These are phyloP conservation scores for Spheniscus humboldti DNA, from an alignment of 2,797 vertebrate genomes.

Conservation along the genomic window DNA sequence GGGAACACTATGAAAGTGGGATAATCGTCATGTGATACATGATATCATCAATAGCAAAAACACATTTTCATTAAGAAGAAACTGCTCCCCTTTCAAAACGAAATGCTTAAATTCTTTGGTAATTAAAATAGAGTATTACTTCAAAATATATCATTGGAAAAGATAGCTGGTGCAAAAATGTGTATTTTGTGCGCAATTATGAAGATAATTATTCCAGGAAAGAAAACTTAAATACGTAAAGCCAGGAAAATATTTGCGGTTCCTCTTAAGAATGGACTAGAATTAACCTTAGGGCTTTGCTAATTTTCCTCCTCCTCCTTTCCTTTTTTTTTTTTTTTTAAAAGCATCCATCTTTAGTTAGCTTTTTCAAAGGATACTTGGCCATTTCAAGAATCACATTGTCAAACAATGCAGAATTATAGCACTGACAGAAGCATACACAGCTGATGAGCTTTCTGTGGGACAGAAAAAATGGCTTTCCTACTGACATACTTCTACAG, in stretches of 20 bases:
- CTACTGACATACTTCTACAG: neutral
- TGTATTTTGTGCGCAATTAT: neutral
- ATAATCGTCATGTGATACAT: neutral
- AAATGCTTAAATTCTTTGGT: neutral
- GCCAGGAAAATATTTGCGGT: constrained; percentile 33
- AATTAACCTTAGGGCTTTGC: constrained; percentile 36
- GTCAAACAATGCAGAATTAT: neutral
- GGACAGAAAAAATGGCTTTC: neutral
- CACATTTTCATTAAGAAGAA: neutral
- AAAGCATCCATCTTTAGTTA: neutral
- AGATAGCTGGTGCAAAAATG: neutral
- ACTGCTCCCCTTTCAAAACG: neutral
- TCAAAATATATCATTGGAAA: neutral
- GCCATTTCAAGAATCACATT: neutral
- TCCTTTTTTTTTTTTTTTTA: neutral
- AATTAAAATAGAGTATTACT: neutral
- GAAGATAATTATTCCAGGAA: constrained; percentile 13
- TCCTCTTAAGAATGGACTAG: constrained; percentile 40
- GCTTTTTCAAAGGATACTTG: neutral
- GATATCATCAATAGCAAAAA: neutral
- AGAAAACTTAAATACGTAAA: neutral
- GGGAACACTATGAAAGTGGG: neutral
- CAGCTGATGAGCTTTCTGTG: neutral
- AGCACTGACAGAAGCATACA: neutral
- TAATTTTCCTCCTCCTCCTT: neutral